Conservation (phyloP, 2,797 vertebrate species). For the Acanthurus tractus region DNA sequence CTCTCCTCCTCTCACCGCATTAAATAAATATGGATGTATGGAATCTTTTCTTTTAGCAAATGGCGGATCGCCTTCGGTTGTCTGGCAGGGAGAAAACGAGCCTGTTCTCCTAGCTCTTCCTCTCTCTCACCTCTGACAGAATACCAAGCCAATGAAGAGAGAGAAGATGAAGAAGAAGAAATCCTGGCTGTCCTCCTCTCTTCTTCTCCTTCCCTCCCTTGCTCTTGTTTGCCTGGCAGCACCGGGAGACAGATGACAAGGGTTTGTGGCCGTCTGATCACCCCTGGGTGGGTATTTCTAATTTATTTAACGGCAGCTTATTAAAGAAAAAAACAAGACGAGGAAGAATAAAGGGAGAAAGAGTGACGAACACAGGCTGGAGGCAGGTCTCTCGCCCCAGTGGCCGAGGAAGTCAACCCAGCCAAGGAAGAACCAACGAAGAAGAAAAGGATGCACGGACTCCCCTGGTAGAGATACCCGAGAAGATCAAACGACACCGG, state of each 20-base stretch:
- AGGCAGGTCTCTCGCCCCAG: constrained; percentile 60
- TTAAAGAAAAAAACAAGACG: constrained; percentile 63
- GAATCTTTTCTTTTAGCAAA: constrained; percentile 38
- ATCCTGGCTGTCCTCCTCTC: constrained; percentile 70
- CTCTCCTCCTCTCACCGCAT: constrained; percentile 65
- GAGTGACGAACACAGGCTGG: constrained; percentile 43
- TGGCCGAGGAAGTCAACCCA: constrained; percentile 45
- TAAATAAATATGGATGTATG: constrained; percentile 82
- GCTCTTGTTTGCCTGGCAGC: constrained; percentile 74
- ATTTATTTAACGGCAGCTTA: constrained; percentile 79
- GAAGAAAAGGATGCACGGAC: constrained; percentile 54
- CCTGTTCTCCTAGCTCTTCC: constrained; percentile 56
- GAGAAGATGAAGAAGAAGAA: constrained; percentile 60
- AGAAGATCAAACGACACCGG: constrained; percentile 74
- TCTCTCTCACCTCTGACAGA: constrained; percentile 75
- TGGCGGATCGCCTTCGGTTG: constrained; percentile 62
- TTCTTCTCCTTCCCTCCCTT: constrained; percentile 45
- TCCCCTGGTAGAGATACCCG: constrained; percentile 76
- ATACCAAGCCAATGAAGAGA: constrained; percentile 59
- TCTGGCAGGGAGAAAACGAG: constrained; percentile 62
- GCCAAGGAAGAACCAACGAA: constrained; percentile 56
- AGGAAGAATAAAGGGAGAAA: constrained; percentile 34
- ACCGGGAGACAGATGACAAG: constrained; percentile 81
- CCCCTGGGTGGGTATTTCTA: constrained; percentile 80
- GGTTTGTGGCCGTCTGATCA: constrained; percentile 80